Conservation (phyloP, 2,888 invertebrate genomes). For the Hyles lineata region DNA sequence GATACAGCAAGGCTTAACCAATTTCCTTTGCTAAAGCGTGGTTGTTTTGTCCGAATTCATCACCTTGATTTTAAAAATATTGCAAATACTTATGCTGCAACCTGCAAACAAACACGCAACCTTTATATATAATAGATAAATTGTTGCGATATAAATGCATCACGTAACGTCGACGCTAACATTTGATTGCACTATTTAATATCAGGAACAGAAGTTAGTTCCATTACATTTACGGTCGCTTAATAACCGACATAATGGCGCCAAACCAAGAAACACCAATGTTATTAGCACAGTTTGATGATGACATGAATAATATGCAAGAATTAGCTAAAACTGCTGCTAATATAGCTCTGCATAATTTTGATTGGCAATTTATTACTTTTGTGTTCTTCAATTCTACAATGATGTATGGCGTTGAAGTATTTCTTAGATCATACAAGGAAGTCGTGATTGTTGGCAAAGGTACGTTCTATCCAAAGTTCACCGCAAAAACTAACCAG, state of each 20-base stretch:
- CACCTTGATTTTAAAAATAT: neutral
- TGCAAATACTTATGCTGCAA: neutral
- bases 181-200: constrained; percentile 9
- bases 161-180: neutral
- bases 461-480: constrained; percentile 47
- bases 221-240: neutral
- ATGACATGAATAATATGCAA: constrained; percentile 24
- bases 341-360: constrained; percentile 63
- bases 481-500: constrained; percentile 51
- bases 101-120: neutral
- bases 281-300: neutral
- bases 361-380: constrained; percentile 63
- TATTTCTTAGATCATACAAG: constrained; percentile 58
- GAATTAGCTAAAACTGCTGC: constrained; percentile 57
- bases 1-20: no score
- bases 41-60: neutral
- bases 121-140: constrained; percentile 8
- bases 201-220: neutral
- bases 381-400: constrained; percentile 65
- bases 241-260: constrained; percentile 32
- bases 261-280: constrained; percentile 30
- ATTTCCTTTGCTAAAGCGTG: neutral
- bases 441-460: constrained; percentile 57
- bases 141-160: neutral
- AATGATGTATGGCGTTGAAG: constrained; percentile 53